These are phyloP conservation scores for Ormyrus pomaceus DNA, from an alignment of 2,888 invertebrate genomes.

Conservation along the genomic window DNA sequence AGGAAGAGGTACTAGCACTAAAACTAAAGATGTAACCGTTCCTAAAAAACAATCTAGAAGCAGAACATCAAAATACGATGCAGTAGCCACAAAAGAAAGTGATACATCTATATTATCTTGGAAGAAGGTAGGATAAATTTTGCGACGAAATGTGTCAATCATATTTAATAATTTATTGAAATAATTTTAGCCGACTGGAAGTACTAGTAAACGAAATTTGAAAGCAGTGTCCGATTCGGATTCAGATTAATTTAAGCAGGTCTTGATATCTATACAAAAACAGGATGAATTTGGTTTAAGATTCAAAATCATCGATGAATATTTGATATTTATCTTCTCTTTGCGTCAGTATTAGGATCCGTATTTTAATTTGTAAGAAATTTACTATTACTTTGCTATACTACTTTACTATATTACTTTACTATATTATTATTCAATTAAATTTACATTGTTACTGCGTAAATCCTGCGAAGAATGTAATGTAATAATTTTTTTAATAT, in stretches of 20 bases:
- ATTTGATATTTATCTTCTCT: not conserved
- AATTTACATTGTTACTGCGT: not conserved
- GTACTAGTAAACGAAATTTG: not conserved
- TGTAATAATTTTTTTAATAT: not conserved
- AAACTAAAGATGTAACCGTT: slow-evolving; percentile 20
- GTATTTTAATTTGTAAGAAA: not conserved
- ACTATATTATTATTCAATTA: not conserved
- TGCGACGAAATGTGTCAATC: not conserved
- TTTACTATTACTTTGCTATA: not conserved
- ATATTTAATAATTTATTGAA: not conserved
- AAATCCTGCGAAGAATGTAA: not conserved
- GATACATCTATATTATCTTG: slow-evolving; percentile 23
- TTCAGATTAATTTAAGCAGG: slow-evolving; percentile 7
- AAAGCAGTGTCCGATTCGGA: slow-evolving; percentile 36
- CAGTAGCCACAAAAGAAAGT: slow-evolving; percentile 18
- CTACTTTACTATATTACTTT: not conserved
- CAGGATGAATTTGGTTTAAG: not conserved
- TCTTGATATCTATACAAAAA: not conserved
- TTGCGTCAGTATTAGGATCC: not conserved
- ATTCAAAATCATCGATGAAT: slow-evolving; percentile 2
- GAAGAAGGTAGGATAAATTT: slow-evolving; percentile 36
- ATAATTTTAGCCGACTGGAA: slow-evolving; percentile 1
- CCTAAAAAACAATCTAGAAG: slow-evolving; percentile 30
- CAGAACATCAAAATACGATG: slow-evolving; percentile 19
- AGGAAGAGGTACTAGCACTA: slow-evolving; percentile 29